Base-by-base conservation (phyloP, 2,797 vertebrate genomes). In the Salmo trutta region DNA sequence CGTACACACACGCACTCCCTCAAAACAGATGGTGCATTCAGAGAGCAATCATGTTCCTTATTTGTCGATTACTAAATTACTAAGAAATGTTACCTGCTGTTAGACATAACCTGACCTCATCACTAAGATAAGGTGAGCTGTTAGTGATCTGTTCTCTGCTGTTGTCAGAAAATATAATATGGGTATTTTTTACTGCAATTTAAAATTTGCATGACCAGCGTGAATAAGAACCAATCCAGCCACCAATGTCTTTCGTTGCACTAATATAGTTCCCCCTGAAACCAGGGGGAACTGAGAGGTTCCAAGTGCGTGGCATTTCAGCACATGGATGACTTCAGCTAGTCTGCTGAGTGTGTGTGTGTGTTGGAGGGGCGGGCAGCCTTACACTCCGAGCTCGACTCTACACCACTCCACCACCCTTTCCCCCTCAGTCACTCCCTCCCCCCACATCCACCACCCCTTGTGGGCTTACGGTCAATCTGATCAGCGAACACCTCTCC, bases 401-500 rank as follows among this genome's bases (percentile, higher is more conserved):
- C 66, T 36, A 31, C 66, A 68, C 29, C 66, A 17, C 31, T 68
- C 66, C 29, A 31, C 15, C 66, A 68, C 10, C 66, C 41, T 47
- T 47, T 47, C 10, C 41, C 10, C 10, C 41, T 12, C n/a, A n/a
- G n/a, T n/a, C 31, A 4, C 29, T 27, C 66, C 64, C 64, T n/a
- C 59, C 59, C 17, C n/a, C 10, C 41, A 47, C 97, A 96, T 27
- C 21, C 59, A 64, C 59, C 59, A 24, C 59, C 59, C 59, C 59
- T 1, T 64, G 59, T 64, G 59, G 29, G 95, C 98, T 99, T 97
- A 99, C 98, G 98, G 95, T 99, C 98, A 91, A 99, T 99, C 94
- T 99, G 97, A 93, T 99, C 98, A 0, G 98, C 98, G 93, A 99
- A 99, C 93, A 99, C 98, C 92, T 99, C 98, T 88, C 98, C 98